These are phyloP conservation scores for Nephila pilipes DNA, from an alignment of 1,140 invertebrate genomes.

Conservation along the genomic window DNA sequence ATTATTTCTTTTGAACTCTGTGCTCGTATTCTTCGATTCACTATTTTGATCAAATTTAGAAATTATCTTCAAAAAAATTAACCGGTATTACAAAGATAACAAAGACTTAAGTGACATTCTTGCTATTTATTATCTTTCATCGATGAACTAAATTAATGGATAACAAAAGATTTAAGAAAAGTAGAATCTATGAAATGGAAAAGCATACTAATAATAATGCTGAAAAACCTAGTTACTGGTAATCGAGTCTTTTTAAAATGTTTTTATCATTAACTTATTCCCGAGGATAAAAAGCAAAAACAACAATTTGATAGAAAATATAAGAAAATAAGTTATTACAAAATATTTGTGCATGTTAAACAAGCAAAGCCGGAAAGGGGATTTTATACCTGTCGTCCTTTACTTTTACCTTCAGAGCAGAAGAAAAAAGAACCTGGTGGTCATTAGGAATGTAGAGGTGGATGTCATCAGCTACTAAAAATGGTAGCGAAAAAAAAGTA, in stretches of 20 bases:
- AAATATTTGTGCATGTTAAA: background rate
- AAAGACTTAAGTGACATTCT: no score
- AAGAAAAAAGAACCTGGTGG: conserved; percentile 21
- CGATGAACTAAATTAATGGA: no score
- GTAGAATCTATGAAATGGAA: background rate
- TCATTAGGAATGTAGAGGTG: conserved; percentile 61
- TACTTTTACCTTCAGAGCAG: background rate
- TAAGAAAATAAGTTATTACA: background rate
- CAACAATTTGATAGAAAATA: no score
- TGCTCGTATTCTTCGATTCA: no score
- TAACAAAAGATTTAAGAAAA: no score
- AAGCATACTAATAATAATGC: no score
- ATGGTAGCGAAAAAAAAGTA: conserved; percentile 38
- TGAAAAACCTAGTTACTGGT: background rate
- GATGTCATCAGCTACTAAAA: conserved; percentile 56
- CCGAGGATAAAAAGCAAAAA: background rate
- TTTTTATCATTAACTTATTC: background rate
- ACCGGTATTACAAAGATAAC: no score
- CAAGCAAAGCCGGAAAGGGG: background rate
- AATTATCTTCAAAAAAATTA: no score
- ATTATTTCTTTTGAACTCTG: no score
- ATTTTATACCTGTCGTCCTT: background rate
- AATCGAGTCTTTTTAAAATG: background rate
- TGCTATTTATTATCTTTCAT: no score
- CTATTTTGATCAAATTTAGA: no score